Percentiles rank a stretch among this genome's conserved stretches.
Conservation (phyloP, 2,888 invertebrate species). For the Hemicrepidius hirtus region DNA sequence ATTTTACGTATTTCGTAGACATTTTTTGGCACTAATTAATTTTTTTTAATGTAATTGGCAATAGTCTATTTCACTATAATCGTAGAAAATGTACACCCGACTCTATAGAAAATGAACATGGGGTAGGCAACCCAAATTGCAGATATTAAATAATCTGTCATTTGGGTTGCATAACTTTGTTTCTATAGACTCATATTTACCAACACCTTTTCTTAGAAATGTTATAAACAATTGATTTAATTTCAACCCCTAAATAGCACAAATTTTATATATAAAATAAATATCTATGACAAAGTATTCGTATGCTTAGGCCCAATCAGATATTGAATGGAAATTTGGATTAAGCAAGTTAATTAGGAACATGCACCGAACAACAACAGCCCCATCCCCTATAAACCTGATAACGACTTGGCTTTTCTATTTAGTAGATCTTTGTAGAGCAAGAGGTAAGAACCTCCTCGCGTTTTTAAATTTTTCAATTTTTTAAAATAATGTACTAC, state of each 20-base stretch:
- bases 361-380: slow-evolving; percentile 98
- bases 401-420: slow-evolving; percentile 95
- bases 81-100: no score
- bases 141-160: no score
- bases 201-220: no score
- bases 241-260: no score
- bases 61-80: no score
- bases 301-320: slow-evolving; percentile 92
- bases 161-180: no score
- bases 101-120: no score
- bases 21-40: no score
- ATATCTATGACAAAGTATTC: background rate
- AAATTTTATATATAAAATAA: background rate
- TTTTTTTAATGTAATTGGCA: no score
- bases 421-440: slow-evolving; percentile 85
- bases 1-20: background rate
- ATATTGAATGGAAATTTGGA: slow-evolving; percentile 99
- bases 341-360: slow-evolving; percentile 98
- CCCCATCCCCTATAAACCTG: slow-evolving; percentile 97
- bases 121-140: no score
- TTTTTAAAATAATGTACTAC: slow-evolving; percentile 42
- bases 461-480: background rate
- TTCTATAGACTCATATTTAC: no score
- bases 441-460: slow-evolving; percentile 68
- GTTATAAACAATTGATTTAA: no score